These are phyloP conservation scores for Cylindroiulus punctatus DNA, from an alignment of 2,888 invertebrate species.

Conservation along the genomic window DNA sequence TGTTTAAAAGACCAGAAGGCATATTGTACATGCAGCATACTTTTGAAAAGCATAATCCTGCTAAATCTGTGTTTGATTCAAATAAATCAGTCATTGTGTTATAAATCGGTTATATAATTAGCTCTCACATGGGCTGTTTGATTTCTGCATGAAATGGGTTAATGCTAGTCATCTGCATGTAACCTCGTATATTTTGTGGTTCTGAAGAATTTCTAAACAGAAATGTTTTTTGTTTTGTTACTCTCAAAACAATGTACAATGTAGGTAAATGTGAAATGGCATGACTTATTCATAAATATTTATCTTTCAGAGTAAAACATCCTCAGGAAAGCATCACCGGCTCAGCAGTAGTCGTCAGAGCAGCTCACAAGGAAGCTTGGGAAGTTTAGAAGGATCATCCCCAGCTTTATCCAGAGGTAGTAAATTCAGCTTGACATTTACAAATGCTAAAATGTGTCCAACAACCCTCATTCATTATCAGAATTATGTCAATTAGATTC, in stretches of 20 bases:
- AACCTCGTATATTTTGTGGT: neutral
- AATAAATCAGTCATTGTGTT: too few relatives aligned
- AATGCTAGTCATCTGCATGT: neutral
- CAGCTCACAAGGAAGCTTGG: conserved; percentile 59
- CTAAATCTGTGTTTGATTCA: too few relatives aligned
- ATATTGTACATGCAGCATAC: too few relatives aligned
- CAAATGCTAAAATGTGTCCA: conserved; percentile 40
- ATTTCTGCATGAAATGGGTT: neutral
- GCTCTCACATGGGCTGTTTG: neutral
- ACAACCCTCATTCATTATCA: neutral
- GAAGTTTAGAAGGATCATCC: conserved; percentile 64
- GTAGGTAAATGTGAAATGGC: neutral
- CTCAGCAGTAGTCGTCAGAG: conserved; percentile 57
- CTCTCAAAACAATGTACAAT: neutral
- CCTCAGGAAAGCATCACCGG: conserved; percentile 57
- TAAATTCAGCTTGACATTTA: neutral
- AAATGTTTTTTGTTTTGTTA: neutral
- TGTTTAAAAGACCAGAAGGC: too few relatives aligned
- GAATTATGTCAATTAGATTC: conserved; percentile 71
- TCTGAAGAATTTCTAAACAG: neutral
- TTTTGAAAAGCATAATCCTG: too few relatives aligned
- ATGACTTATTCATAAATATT: neutral
- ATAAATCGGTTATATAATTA: neutral
- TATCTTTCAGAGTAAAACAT: conserved; percentile 57
- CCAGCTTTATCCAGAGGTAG: conserved; percentile 61